Conservation (phyloP, 2,888 invertebrate genomes). For the Synergus gifuensis region DNA sequence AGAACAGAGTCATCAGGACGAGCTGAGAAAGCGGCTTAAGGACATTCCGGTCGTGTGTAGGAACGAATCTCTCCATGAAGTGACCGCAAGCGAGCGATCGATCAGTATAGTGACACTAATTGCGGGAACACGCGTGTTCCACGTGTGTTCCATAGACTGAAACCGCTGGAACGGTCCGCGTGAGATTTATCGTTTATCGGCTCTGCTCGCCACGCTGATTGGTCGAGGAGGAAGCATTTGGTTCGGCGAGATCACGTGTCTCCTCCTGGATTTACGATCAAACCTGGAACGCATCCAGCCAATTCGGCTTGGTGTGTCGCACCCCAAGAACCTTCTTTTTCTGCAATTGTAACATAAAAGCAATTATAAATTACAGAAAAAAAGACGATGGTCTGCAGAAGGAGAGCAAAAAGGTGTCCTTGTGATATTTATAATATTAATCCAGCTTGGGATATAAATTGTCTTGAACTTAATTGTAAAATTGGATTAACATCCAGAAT, state of each 20-base stretch:
- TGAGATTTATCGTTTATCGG: conserved; percentile 71
- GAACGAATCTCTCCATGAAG: conserved; percentile 58
- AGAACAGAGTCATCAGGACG: conserved; percentile 64
- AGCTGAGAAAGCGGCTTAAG: not conserved
- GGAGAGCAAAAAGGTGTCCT: not conserved
- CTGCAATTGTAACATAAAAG: not conserved
- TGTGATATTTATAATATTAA: not conserved
- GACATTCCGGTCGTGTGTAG: conserved; percentile 46
- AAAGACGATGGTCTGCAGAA: not conserved
- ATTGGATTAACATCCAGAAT: not conserved
- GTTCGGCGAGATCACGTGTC: conserved; percentile 62
- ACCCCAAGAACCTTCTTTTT: not conserved
- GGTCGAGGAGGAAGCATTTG: conserved; percentile 56
- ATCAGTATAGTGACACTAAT: conserved; percentile 73
- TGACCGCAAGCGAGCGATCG: conserved; percentile 67
- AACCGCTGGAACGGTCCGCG: conserved; percentile 62
- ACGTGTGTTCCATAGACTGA: conserved; percentile 63
- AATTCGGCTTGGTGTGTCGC: conserved; percentile 38
- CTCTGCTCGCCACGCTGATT: conserved; percentile 64
- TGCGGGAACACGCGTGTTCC: conserved; percentile 70
- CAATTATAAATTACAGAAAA: not conserved
- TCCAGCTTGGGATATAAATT: not conserved
- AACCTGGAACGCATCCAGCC: conserved; percentile 47
- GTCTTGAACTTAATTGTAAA: not conserved
- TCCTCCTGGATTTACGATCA: conserved; percentile 63